Base-by-base conservation (phyloP, 2,113 vertebrate species). In the Uropsilus gracilis region DNA sequence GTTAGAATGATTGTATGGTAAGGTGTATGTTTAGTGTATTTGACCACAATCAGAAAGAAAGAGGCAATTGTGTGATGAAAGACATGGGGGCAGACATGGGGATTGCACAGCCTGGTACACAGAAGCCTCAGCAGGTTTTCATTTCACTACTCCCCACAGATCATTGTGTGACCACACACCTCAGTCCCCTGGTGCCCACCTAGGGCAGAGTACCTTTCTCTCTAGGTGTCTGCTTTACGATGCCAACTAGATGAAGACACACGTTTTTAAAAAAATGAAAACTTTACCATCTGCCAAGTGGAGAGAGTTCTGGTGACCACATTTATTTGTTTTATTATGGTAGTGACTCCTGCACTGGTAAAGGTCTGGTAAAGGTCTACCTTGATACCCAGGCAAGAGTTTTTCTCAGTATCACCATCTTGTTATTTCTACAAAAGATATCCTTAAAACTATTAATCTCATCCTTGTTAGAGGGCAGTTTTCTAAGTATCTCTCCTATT, bases 121-220 rank as follows among this genome's bases (percentile, higher is more conserved):
- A 16, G n/a, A n/a, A n/a, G n/a, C n/a, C n/a, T n/a, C n/a, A n/a
- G n/a, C n/a, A n/a, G n/a, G n/a, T n/a, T 64, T 22, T 53, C 53
- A 32, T 90, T 63, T 20, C 82, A n/a, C 63, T 91, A 57, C 55
- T 69, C 39, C 77, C 24, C 42, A 59, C 50, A 57, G 48, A 48
- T 5, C n/a, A 3, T 22, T 34, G 3, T 3, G 2, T 3, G 72
- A 32, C 11, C n/a, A 11, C 14, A 68, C 6, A 32, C 4, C 14
- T 14, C 6, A 20, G 0, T 11, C 28, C 32, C 57, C 44, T 8
- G 17, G 3, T 12, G 37, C 34, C 92, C 9, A 1, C 46, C 32
- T n/a, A 26, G 53, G 55, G 30, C 4, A 18, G 44, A 20, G 3
- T 4, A 16, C 32, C 90, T 66, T 85, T 44, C 93, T 44, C 93